A percentile compares a stretch with the other conserved stretches of the same genome.
These are phyloP conservation scores for Temnopleurus reevesii DNA, from an alignment of 53 echinoderm and acorn worm genomes.

Conservation along the genomic window DNA sequence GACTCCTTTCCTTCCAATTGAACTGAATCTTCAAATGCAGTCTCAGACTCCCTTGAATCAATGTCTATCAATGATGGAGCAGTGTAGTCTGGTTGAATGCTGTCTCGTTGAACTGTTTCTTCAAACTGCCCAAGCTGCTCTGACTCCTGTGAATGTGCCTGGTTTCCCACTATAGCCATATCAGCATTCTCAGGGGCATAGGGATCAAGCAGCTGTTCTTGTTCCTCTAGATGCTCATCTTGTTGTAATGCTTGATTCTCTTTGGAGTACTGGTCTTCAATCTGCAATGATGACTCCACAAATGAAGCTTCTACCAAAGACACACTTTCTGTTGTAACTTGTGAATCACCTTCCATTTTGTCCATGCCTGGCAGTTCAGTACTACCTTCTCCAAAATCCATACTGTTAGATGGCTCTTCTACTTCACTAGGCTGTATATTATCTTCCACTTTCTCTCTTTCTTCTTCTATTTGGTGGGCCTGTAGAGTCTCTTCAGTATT, in stretches of 20 bases:
- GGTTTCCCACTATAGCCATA: not conserved
- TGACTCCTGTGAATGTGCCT: not conserved
- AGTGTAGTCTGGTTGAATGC: not conserved
- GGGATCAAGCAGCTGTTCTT: constrained; percentile 1
- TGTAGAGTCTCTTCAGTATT: not conserved
- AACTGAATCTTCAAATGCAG: not conserved
- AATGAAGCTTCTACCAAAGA: not conserved
- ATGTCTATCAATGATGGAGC: constrained; percentile 7
- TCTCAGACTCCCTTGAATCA: not conserved
- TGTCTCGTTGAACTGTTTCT: not conserved
- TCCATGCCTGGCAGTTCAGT: too few relatives aligned
- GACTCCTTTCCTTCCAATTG: not conserved
- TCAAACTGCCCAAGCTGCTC: not conserved
- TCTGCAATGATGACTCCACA: not conserved
- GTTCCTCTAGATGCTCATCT: not conserved
- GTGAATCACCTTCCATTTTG: not conserved
- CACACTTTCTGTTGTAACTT: not conserved
- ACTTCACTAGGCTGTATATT: not conserved
- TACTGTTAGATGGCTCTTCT: not conserved
- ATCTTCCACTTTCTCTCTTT: not conserved
- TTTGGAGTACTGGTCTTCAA: not conserved
- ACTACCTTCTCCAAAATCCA: too few relatives aligned
- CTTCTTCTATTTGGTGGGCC: not conserved
- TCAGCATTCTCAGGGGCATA: constrained; percentile 27
- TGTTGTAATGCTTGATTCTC: not conserved